Percentiles rank a stretch among this genome's conserved stretches.
phyloP scores from a whole-genome alignment of 2,888 invertebrate species.

The Punctoribates punctum region DNA sequence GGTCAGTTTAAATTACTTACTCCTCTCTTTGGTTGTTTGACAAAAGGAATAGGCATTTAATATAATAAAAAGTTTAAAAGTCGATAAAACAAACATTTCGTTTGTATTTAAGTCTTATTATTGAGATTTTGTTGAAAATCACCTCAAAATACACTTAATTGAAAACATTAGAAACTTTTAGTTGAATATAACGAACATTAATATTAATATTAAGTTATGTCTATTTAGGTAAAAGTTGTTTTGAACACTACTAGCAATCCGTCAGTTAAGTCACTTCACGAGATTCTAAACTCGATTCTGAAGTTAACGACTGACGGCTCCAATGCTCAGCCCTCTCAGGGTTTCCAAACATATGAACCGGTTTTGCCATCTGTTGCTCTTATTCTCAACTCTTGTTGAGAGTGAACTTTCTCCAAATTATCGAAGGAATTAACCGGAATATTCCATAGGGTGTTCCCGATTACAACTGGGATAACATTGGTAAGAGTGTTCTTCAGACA shows the following conservation, averaged over 20 bases:
- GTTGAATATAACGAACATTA: background rate
- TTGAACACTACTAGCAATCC: background rate
- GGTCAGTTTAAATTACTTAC: background rate
- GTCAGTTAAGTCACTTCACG: background rate
- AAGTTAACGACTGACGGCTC: background rate
- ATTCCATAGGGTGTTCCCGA: too few relatives aligned
- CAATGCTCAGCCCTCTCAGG: background rate
- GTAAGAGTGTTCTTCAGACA: too few relatives aligned
- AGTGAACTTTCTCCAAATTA: too few relatives aligned
- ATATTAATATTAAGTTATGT: background rate
- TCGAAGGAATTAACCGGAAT: too few relatives aligned
- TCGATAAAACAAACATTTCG: background rate
- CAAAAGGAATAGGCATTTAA: background rate
- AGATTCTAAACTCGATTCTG: slow-evolving; percentile 6
- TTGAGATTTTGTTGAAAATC: background rate
- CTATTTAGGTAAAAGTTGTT: background rate
- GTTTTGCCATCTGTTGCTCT: background rate
- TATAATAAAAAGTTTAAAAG: background rate
- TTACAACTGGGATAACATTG: too few relatives aligned
- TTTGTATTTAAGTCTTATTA: background rate
- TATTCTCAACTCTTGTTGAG: too few relatives aligned
- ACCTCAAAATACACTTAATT: background rate
- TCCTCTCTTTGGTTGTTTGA: background rate
- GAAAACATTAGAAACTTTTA: background rate
- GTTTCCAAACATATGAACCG: too few relatives aligned